Evolutionary conservation across 2,113 vertebrate species (phyloP), one percentile per base, ranked within the genome.

Genomic region (Synchiropus splendidus): DNA sequence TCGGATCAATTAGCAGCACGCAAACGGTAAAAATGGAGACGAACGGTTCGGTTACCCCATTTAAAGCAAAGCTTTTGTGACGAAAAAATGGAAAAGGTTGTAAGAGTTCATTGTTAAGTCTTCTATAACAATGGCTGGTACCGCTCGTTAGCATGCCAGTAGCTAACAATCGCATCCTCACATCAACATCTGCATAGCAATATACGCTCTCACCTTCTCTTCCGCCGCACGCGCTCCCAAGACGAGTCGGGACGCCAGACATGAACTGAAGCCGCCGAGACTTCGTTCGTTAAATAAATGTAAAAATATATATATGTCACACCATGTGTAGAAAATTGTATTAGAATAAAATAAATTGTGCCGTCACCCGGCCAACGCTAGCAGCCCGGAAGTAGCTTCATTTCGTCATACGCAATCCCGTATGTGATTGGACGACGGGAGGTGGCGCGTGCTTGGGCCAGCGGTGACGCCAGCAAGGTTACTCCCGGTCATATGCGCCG

Each of bases 401-500:
- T 62, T 72, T 77, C 78, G 82, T 81, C 64, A 51, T 27, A 48
- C 4, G 3, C n/a, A n/a, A 9, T 49, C 51, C 66, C 5, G 30
- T 16, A 54, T 32, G 47, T 42, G 70, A 86, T 90, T 90, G 88
- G 87, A 39, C 37, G 10, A 27, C 6, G 16, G 5, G 5, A 61
- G 80, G 87, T 90, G 88, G 88, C 86, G 88, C 86, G 88, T 84
- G 84, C 58, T 74, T 54, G 53, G 64, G 75, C 63, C 32, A 54
- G 42, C 17, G 2, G 31, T 45, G 50, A 84, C 77, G 82, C 78
- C 54, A 70, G 13, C 0, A 40, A 30, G 69, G 88, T 89, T 88
- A 90, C 83, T 79, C 37, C 21, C 78, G 88, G 83, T 82, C 86
- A 47, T 1, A 27, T 27, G 21, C 8, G 21, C 21, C 4, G 21